These are phyloP conservation scores for Operophtera brumata DNA, from an alignment of 2,888 invertebrate species.

Conservation along the genomic window DNA sequence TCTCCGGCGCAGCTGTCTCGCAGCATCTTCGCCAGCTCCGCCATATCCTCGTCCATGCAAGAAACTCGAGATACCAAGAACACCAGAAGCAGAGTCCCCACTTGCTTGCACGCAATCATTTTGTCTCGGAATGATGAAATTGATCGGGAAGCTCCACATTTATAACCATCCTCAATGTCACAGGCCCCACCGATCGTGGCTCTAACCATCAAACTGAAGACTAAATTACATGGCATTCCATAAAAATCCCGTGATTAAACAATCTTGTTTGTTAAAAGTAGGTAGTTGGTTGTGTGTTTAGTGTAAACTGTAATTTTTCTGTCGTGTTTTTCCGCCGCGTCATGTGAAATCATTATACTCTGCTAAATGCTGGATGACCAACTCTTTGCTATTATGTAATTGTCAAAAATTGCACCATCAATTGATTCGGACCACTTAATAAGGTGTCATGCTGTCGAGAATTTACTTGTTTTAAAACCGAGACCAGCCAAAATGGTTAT, in stretches of 20 bases:
- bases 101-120: not conserved
- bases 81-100: not conserved
- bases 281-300: constrained; percentile 30
- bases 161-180: constrained; percentile 6
- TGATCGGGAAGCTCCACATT: not conserved
- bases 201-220: constrained; percentile 21
- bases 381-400: constrained; percentile 4
- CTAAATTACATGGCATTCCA: constrained; percentile 43
- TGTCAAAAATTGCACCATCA: constrained; percentile 3
- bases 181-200: constrained; percentile 27
- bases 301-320: constrained; percentile 36
- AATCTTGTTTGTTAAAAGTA: constrained; percentile 39
- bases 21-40: constrained; percentile 64
- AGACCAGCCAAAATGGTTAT: no score
- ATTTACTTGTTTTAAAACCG: no score
- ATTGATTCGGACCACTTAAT: no score
- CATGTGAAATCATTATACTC: constrained; percentile 15
- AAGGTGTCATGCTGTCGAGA: no score
- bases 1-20: constrained; percentile 63
- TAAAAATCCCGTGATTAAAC: constrained; percentile 46
- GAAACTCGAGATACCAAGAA: not conserved
- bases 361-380: constrained; percentile 14
- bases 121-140: not conserved
- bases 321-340: constrained; percentile 10
- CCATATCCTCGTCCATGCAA: constrained; percentile 63